Conservation (phyloP, 2,797 vertebrate genomes). For the Diplodus sargus region DNA sequence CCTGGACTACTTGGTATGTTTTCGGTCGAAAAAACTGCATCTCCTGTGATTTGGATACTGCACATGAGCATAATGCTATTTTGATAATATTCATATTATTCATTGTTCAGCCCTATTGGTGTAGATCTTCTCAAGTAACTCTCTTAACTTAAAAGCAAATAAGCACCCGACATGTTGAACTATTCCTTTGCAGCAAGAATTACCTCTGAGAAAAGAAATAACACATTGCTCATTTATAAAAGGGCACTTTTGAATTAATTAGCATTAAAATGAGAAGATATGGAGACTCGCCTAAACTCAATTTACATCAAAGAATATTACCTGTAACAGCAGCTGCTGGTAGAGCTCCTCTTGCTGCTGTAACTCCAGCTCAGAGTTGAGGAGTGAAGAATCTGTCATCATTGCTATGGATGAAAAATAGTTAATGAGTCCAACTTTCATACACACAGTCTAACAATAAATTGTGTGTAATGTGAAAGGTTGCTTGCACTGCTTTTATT, state of each 20-base stretch:
- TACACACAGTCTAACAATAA: not conserved
- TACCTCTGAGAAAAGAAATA: too few relatives aligned
- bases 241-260: not conserved
- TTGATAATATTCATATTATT: too few relatives aligned
- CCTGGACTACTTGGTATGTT: too few relatives aligned
- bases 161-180: too few relatives aligned
- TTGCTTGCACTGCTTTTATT: too few relatives aligned
- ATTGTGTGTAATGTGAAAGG: not conserved
- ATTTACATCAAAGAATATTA: conserved; percentile 11
- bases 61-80: too few relatives aligned
- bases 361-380: conserved; percentile 77
- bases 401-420: conserved; percentile 45
- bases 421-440: not conserved
- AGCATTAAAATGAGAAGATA: not conserved
- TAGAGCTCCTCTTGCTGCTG: conserved; percentile 80
- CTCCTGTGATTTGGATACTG: too few relatives aligned
- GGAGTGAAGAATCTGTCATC: conserved; percentile 77
- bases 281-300: not conserved
- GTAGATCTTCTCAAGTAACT: too few relatives aligned
- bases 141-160: not conserved
- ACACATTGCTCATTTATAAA: too few relatives aligned
- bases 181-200: too few relatives aligned
- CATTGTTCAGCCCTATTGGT: too few relatives aligned
- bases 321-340: conserved; percentile 80
- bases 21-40: too few relatives aligned